Evolutionary conservation across 2,888 invertebrate genomes (phyloP), one percentile per base, ranked within the genome.

Genomic region (Rugalucina vietnamica): DNA sequence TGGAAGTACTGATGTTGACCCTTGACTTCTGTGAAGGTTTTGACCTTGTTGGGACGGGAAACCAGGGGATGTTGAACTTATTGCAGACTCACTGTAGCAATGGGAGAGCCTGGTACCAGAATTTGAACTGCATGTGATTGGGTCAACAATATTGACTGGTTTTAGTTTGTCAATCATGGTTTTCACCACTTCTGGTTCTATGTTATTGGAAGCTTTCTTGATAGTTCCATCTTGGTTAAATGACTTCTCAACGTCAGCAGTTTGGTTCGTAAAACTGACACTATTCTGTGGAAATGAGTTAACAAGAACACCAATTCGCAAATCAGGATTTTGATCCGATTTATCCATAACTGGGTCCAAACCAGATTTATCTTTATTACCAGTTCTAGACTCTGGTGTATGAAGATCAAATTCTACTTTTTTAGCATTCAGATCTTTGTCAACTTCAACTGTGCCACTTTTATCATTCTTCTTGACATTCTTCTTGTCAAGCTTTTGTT

Each of bases 101-200:
- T 80, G 79, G 2, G 81, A 60, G 29, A 81, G 57, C 50, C 34
- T 43, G 29, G n/a, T 72, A 8, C 49, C 49, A 39, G 78, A n/a
- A 4, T 37, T 50, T 50, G 79, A 74, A 80, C 60, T 76, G 29
- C 54, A 54, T n/a, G 24, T 65, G 34, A 86, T 70, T 50, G 88
- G 89, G 18, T 85, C 88, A 37, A 89, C 88, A 80, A 88, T 89
- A 72, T 84, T 89, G 18, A 89, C 83, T 43, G 89, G 89, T 81
- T 87, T 89, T 29, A 79, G 85, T 71, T 54, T 77, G 29, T 54
- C 39, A 24, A 29, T 29, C 27, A 54, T 43, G 2, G 27, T 5
- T 43, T 39, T 72, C 3, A 39, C 49, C 37, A 29, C n/a, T 12
- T 34, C 65, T 29, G 65, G 10, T 65, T 65, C 65, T 34, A 34